Evolutionary conservation across 2,888 invertebrate genomes (phyloP).

Genomic region (Rhogogaster chlorosoma): DNA sequence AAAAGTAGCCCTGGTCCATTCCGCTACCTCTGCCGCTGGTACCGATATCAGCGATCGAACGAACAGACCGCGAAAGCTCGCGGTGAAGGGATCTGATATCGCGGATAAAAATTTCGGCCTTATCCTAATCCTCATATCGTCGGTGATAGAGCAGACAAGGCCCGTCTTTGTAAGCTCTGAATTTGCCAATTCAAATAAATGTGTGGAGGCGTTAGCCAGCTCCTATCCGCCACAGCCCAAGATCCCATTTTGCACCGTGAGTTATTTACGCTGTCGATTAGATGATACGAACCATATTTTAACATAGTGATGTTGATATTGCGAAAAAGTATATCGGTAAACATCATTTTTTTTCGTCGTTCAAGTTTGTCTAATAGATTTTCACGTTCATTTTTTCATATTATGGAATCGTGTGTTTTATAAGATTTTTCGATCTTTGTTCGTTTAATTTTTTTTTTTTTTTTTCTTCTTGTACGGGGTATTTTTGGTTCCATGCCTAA

Average conservation of each 20-base stretch:
- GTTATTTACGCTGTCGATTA: neutral
- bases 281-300: neutral
- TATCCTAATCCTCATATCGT: neutral
- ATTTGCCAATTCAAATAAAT: neutral
- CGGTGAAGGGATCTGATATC: neutral
- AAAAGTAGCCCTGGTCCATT: slow-evolving; percentile 1
- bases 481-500: neutral
- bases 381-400: neutral
- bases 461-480: neutral
- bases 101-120: neutral
- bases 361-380: neutral
- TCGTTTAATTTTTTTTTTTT: neutral
- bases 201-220: neutral
- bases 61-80: neutral
- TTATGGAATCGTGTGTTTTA: neutral
- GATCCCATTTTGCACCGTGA: neutral
- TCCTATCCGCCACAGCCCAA: neutral
- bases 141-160: neutral
- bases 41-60: slow-evolving; percentile 14
- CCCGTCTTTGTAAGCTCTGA: neutral
- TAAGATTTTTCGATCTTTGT: neutral
- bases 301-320: neutral
- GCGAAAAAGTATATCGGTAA: neutral
- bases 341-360: neutral
- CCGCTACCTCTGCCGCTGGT: neutral